Percentiles rank a stretch among this genome's conserved stretches.
Conservation (phyloP, 2,113 vertebrate species). For the Megaceryle torquata region DNA sequence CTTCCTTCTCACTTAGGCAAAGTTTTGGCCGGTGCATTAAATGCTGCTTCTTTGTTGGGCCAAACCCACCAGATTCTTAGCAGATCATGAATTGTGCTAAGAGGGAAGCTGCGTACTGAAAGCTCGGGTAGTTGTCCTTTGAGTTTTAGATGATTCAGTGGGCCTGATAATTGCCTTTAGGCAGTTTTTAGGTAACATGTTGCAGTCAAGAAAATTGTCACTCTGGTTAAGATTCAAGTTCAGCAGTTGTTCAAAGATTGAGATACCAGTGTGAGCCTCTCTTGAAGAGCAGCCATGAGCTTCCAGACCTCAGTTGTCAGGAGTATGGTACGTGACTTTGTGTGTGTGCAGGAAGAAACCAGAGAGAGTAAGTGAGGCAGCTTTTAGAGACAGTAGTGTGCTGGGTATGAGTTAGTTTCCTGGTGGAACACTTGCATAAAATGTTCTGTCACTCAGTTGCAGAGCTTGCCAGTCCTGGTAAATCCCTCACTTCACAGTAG, state of each 20-base stretch:
- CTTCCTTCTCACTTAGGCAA: not conserved
- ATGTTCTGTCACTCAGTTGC: constrained; percentile 29
- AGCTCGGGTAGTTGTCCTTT: not conserved
- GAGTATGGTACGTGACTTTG: not conserved
- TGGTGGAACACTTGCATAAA: constrained; percentile 33
- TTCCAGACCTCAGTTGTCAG: not conserved
- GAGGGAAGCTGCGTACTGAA: not conserved
- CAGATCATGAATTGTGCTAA: not conserved
- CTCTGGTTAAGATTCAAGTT: not conserved
- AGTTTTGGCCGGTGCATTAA: not conserved
- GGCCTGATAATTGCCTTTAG: not conserved
- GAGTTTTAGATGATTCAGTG: not conserved
- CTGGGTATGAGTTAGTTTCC: not conserved
- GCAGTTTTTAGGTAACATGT: not conserved
- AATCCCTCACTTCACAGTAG: constrained; percentile 2
- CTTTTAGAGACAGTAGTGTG: not conserved
- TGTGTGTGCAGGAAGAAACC: not conserved
- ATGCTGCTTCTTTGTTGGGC: not conserved
- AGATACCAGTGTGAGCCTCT: not conserved
- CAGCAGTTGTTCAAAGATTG: not conserved
- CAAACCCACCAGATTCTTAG: not conserved
- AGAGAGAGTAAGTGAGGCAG: not conserved
- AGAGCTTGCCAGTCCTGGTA: constrained; percentile 58
- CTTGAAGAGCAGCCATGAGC: not conserved
- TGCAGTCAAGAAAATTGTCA: not conserved